Percentiles rank a stretch among this genome's conserved stretches.
phyloP scores from a whole-genome alignment of 2,113 vertebrate species.

The Oreotrochilus melanogaster region DNA sequence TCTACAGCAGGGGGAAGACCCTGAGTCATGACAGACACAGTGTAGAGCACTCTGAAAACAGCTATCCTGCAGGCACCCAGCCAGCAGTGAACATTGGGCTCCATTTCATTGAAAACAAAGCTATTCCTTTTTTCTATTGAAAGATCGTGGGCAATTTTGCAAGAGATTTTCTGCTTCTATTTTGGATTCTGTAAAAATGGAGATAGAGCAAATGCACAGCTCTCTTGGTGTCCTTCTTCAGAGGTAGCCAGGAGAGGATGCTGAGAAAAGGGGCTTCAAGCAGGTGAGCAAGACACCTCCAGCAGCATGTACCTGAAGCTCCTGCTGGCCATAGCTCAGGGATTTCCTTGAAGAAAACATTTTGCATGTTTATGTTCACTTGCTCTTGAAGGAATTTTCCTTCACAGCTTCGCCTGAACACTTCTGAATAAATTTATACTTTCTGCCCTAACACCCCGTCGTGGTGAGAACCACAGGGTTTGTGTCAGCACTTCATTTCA shows the following conservation, averaged over 20 bases:
- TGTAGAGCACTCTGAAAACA: not conserved
- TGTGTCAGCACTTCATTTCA: not conserved
- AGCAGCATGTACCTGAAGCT: not conserved
- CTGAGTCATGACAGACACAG: not conserved
- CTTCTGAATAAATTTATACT: not conserved
- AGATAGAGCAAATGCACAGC: not conserved
- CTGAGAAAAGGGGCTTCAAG: accelerated
- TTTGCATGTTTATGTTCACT: not conserved
- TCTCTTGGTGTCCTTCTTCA: not conserved
- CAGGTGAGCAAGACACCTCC: not conserved
- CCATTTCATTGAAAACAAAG: not conserved
- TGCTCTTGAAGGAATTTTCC: not conserved
- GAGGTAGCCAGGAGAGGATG: not conserved
- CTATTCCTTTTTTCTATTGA: not conserved
- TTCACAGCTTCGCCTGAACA: not conserved
- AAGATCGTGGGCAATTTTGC: not conserved
- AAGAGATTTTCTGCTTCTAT: not conserved
- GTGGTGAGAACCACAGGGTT: accelerated
- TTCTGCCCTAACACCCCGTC: accelerated
- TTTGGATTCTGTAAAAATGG: not conserved
- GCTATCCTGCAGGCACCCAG: not conserved
- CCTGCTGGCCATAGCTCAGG: not conserved
- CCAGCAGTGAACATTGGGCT: not conserved
- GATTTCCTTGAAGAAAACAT: not conserved
- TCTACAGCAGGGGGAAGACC: not conserved